Base-by-base conservation (phyloP, 2,113 vertebrate genomes). In the Perca fluviatilis region DNA sequence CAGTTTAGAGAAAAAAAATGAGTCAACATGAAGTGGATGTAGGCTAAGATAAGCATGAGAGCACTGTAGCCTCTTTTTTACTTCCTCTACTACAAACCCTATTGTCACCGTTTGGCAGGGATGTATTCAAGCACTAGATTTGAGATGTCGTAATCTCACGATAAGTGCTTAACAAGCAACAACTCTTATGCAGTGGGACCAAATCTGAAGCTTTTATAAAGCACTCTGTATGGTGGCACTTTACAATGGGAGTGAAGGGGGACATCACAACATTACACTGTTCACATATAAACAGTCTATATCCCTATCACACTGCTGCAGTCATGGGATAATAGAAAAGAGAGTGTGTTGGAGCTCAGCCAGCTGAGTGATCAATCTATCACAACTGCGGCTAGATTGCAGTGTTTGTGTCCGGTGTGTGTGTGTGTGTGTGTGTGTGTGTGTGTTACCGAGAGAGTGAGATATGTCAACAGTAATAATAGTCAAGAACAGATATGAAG, bases 351-450 rank as follows among this genome's bases (percentile, higher is more conserved):
- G 86, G 87, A 88, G 75, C 49, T n/a, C n/a, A 70, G 71, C 73
- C 72, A 80, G 69, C 43, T 60, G 75, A 67, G 72, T 68, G 81
- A 89, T 91, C 81, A 87, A 85, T 92, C 77, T 72, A 62, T 72
- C 69, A 56, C 54, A n/a, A 69, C 83, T 80, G 76, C 72, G 19
- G 80, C 60, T 81, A 57, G 25, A 79, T 46, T 74, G 77, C 73
- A 3, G 73, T 58, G 53, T 21, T 15, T 30, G 14, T 19, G 9
- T 46, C 33, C 6, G 6, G 53, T 60, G 36, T 71, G 51, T 69
- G 47, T 60, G 51, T 61, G n/a, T 54, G 47, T 62, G 51, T 81
- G 53, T 60, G 33, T 43, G 53, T 58, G 36, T 71, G 68, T 69
- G 47, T 60, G 51, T 61, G n/a, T 54, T 13, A 71, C 9, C 54